A percentile compares a stretch with the other conserved stretches of the same genome.
Evolutionary conservation across 2,113 vertebrate species (phyloP).

Genomic region (Anser cygnoides): DNA sequence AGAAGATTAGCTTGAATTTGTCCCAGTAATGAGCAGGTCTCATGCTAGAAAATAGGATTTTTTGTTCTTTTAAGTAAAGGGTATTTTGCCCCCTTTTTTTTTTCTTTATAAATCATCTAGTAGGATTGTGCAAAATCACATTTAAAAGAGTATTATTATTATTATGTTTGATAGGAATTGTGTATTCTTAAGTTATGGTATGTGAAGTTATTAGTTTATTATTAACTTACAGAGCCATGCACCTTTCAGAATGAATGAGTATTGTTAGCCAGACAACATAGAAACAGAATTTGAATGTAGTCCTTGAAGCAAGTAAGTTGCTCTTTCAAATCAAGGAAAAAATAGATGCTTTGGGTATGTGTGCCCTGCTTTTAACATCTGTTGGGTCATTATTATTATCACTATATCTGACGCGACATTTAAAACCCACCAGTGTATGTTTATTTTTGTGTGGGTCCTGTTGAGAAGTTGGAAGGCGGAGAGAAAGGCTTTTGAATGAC

Average conservation of each 20-base stretch:
- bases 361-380: not conserved
- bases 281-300: not conserved
- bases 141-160: not conserved
- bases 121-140: not conserved
- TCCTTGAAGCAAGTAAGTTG: not conserved
- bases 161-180: not conserved
- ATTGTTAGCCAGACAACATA: not conserved
- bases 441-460: not conserved
- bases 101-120: not conserved
- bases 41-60: not conserved
- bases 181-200: not conserved
- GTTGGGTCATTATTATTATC: not conserved
- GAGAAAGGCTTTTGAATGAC: not conserved
- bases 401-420: not conserved
- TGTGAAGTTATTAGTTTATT: not conserved
- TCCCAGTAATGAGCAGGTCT: not conserved
- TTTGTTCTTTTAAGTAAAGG: not conserved
- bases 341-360: not conserved
- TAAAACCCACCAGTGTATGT: not conserved
- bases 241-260: not conserved
- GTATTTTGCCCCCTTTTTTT: not conserved
- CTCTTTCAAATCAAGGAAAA: not conserved
- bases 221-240: not conserved
- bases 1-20: not conserved
- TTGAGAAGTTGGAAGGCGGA: not conserved